phyloP scores from a whole-genome alignment of 2,797 vertebrate genomes.

The Mus spretus region DNA sequence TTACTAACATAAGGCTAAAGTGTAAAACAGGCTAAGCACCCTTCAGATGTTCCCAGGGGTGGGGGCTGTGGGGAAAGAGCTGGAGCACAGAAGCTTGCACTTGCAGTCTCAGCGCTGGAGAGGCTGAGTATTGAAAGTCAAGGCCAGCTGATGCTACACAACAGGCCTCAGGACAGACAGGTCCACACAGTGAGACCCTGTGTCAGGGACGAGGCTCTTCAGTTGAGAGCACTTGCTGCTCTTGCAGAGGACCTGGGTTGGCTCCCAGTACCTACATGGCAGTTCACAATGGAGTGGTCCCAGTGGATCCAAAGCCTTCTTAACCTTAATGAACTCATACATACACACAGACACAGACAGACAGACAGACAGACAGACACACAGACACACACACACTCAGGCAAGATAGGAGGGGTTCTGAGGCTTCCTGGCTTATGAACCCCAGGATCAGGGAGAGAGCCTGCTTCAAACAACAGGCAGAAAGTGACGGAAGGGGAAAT shows the following conservation, averaged over 20 bases:
- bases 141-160: neutral
- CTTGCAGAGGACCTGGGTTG: neutral
- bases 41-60: neutral
- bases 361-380: neutral
- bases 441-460: neutral
- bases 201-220: neutral
- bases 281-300: neutral
- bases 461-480: neutral
- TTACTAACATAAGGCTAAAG: neutral
- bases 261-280: neutral
- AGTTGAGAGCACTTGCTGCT: neutral
- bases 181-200: neutral
- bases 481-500: neutral
- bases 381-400: too few species aligned
- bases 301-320: accelerated
- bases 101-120: neutral
- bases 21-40: too few species aligned
- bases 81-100: accelerated
- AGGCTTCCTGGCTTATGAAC: neutral
- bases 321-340: neutral
- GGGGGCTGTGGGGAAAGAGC: too few species aligned
- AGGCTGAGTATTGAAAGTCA: neutral
- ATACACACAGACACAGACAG: too few species aligned
- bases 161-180: neutral
- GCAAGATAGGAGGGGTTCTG: neutral